phyloP scores from a whole-genome alignment of 2,797 vertebrate species.

The Pterois miles region DNA sequence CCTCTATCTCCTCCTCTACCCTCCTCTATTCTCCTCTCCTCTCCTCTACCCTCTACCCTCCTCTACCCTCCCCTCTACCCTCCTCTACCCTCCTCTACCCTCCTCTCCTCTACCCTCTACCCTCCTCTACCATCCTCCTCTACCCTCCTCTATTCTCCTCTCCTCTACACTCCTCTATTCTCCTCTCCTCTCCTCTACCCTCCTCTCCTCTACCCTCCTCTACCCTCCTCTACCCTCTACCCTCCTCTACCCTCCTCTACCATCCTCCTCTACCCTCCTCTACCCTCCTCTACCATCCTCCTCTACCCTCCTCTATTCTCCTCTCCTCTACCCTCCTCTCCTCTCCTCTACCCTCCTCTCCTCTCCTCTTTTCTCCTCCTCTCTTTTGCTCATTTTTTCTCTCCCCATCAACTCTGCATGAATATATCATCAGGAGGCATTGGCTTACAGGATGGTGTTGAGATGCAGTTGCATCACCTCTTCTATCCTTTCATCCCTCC shows the following conservation, averaged over 20 bases:
- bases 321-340: background rate
- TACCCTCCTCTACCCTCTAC: background rate
- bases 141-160: background rate
- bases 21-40: background rate
- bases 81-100: too few species aligned
- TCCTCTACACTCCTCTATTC: background rate
- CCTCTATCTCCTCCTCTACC: background rate
- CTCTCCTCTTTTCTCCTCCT: background rate
- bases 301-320: background rate
- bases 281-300: background rate
- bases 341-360: background rate
- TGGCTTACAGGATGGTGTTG: conserved; percentile 77
- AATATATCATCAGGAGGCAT: conserved; percentile 72
- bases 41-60: too few species aligned
- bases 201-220: too few species aligned
- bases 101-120: background rate
- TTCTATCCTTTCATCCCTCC: conserved; percentile 73
- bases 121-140: background rate
- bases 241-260: too few species aligned
- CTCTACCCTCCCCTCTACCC: too few species aligned
- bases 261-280: too few species aligned
- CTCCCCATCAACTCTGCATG: conserved; percentile 59
- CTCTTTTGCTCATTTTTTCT: conserved; percentile 14
- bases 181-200: background rate
- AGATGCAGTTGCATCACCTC: conserved; percentile 81